Evolutionary conservation across 2,888 invertebrate species (phyloP).

Genomic region (Sipha maydis): DNA sequence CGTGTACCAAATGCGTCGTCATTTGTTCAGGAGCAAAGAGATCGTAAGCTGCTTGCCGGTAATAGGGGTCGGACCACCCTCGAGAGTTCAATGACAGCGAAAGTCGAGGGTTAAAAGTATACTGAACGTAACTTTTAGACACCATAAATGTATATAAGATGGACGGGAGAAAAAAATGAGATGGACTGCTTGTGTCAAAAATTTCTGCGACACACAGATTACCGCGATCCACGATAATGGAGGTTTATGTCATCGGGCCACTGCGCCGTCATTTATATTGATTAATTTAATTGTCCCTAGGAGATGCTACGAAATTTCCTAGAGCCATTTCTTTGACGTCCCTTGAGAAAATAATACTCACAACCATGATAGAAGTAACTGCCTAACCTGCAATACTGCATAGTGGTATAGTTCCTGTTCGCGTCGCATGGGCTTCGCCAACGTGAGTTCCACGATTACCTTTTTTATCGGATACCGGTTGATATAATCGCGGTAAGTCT

Average conservation of each 20-base stretch:
- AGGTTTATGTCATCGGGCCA: slow-evolving; percentile 27
- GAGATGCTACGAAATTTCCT: slow-evolving; percentile 28
- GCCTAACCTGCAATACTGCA: background rate
- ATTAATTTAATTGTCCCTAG: slow-evolving; percentile 46
- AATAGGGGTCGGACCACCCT: slow-evolving; percentile 49
- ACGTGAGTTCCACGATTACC: background rate
- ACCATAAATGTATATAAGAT: slow-evolving; percentile 24
- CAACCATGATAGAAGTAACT: background rate
- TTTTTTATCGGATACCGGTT: slow-evolving; percentile 6
- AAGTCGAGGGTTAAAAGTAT: slow-evolving; percentile 49
- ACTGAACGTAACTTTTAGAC: slow-evolving; percentile 31
- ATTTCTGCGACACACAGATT: slow-evolving; percentile 7
- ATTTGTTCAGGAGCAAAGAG: slow-evolving; percentile 25
- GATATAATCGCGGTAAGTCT: background rate
- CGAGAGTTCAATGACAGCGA: slow-evolving; percentile 29
- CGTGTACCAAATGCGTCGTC: slow-evolving; percentile 36
- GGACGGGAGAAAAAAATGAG: background rate
- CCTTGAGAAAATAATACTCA: background rate
- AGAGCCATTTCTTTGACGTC: background rate
- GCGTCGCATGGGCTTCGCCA: background rate
- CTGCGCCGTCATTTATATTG: slow-evolving; percentile 28
- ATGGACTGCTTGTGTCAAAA: slow-evolving; percentile 8
- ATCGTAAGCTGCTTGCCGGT: slow-evolving; percentile 24
- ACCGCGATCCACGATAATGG: slow-evolving; percentile 26
- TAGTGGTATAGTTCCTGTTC: background rate